phyloP scores from a whole-genome alignment of 1,140 invertebrate genomes.

The Drosophila bifasciata region DNA sequence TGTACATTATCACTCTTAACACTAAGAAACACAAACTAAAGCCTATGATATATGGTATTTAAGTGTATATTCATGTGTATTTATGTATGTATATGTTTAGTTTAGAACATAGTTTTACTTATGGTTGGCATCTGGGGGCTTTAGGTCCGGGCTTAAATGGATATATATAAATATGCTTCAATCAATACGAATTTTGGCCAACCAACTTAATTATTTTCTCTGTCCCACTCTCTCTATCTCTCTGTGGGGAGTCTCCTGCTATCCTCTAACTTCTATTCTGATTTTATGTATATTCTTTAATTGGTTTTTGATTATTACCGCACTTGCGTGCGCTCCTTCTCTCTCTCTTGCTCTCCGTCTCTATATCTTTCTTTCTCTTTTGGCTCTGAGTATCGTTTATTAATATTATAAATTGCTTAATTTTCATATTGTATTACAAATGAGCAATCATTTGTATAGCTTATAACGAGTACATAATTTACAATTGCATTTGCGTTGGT shows the following conservation, averaged over 20 bases:
- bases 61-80: constrained; percentile 42
- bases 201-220: constrained; percentile 32
- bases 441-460: constrained; percentile 40
- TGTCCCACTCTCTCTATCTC: not conserved
- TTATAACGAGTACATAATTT: constrained; percentile 75
- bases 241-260: not conserved
- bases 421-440: constrained; percentile 31
- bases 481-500: constrained; percentile 51
- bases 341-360: too few relatives aligned
- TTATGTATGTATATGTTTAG: constrained; percentile 44
- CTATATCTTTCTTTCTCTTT: not conserved
- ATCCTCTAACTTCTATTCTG: constrained; percentile 10
- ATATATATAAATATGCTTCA: constrained; percentile 43
- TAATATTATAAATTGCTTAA: constrained; percentile 22
- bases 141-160: constrained; percentile 21
- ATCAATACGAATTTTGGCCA: constrained; percentile 24
- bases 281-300: constrained; percentile 14
- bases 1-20: constrained; percentile 78
- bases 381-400: constrained; percentile 4
- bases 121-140: constrained; percentile 39
- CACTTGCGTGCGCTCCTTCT: constrained; percentile 1
- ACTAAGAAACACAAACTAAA: constrained; percentile 75
- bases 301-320: constrained; percentile 41
- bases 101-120: constrained; percentile 39
- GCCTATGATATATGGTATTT: constrained; percentile 74